Conservation (phyloP, 2,888 invertebrate species). For the Acrobasis suavella region DNA sequence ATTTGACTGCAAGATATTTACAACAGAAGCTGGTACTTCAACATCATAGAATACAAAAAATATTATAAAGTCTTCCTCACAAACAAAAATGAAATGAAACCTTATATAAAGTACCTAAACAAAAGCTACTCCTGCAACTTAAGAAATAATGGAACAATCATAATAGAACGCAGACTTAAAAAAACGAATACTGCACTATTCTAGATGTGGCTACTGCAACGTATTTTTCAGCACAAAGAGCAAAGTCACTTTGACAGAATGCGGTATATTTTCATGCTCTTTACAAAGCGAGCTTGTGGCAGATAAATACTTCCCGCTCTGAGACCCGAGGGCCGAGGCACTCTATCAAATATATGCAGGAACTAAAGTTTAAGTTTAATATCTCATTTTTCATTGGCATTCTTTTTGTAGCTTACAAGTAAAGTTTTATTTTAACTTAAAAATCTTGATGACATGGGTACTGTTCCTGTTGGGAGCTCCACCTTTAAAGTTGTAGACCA, state of each 20-base stretch:
- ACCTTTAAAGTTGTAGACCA: too few species aligned
- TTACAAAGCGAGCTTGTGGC: slow-evolving; percentile 13
- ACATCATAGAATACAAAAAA: too few species aligned
- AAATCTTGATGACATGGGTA: too few species aligned
- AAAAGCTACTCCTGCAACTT: neutral
- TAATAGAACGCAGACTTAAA: neutral
- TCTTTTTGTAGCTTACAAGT: too few species aligned
- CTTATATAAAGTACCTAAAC: too few species aligned
- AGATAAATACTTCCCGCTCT: slow-evolving; percentile 13
- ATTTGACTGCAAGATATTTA: too few species aligned
- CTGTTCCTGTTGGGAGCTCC: too few species aligned
- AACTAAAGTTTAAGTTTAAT: too few species aligned
- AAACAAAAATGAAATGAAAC: neutral
- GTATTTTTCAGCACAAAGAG: slow-evolving; percentile 16
- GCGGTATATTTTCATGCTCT: slow-evolving; percentile 12
- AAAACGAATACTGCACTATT: neutral
- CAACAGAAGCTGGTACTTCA: too few species aligned
- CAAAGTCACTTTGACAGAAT: slow-evolving; percentile 8
- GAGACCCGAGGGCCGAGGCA: neutral
- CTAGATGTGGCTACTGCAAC: slow-evolving; percentile 3
- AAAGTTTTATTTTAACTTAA: too few species aligned
- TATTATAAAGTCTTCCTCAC: too few species aligned
- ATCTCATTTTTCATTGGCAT: too few species aligned
- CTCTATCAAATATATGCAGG: slow-evolving; percentile 1
- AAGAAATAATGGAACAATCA: neutral